phyloP scores from a whole-genome alignment of 1,140 invertebrate genomes.

The Zaprionus camerounensis region DNA sequence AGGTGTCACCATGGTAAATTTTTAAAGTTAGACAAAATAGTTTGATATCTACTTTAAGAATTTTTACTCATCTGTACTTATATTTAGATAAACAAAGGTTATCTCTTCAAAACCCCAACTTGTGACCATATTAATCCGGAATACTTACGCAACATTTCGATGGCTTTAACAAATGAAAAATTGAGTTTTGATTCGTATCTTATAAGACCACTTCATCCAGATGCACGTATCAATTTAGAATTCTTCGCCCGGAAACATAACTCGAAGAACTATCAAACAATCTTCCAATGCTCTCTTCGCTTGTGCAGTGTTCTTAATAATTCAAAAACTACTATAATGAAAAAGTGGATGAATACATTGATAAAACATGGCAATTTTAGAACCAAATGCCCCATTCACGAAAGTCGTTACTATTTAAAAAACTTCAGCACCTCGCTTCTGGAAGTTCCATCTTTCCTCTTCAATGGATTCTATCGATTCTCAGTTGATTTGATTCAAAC shows the following conservation, averaged over 20 bases:
- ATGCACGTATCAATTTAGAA: slow-evolving; percentile 42
- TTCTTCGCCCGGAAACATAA: slow-evolving; percentile 49
- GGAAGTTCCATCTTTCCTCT: slow-evolving; percentile 43
- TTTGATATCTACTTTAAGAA: background rate
- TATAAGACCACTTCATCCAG: background rate
- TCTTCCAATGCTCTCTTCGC: slow-evolving; percentile 56
- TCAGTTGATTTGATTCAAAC: slow-evolving; percentile 22
- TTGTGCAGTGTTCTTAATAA: slow-evolving; percentile 50
- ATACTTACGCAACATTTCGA: slow-evolving; percentile 52
- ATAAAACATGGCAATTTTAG: slow-evolving; percentile 40
- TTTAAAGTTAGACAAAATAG: background rate
- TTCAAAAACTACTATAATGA: slow-evolving; percentile 49
- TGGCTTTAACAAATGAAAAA: slow-evolving; percentile 9
- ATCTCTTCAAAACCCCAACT: background rate
- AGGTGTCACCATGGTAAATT: slow-evolving; percentile 5
- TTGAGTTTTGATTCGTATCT: slow-evolving; percentile 19
- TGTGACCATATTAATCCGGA: slow-evolving; percentile 36
- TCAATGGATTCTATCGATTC: slow-evolving; percentile 33
- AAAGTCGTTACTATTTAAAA: slow-evolving; percentile 35
- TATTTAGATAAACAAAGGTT: background rate
- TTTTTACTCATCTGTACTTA: background rate
- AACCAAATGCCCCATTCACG: slow-evolving; percentile 35
- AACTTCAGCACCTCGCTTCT: slow-evolving; percentile 34
- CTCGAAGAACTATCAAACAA: slow-evolving; percentile 44
- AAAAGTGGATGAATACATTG: slow-evolving; percentile 47